Conservation (phyloP, 2,888 invertebrate species). For the Oegoconia quadripuncta region DNA sequence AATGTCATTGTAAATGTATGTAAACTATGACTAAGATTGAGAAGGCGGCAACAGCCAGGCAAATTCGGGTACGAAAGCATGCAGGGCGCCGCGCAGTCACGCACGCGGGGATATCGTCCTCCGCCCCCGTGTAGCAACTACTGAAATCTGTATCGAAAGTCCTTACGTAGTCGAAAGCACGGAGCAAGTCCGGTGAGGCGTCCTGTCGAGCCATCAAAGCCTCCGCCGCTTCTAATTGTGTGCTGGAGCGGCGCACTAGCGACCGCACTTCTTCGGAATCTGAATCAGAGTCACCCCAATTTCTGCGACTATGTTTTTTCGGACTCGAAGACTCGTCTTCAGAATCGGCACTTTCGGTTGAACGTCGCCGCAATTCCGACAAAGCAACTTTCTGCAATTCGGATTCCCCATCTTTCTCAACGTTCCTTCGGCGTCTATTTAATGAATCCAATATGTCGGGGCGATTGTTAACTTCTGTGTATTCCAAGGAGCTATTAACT, state of each 20-base stretch:
- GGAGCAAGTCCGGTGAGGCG: constrained; percentile 66
- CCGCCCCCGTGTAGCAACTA: constrained; percentile 46
- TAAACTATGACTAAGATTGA: constrained; percentile 72
- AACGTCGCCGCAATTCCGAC: constrained; percentile 61
- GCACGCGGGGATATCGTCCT: constrained; percentile 36
- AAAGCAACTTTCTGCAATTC: constrained; percentile 64
- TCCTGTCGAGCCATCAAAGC: constrained; percentile 73
- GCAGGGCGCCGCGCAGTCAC: constrained; percentile 45
- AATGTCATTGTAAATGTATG: constrained; percentile 70
- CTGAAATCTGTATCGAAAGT: constrained; percentile 66
- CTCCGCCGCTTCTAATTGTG: constrained; percentile 81
- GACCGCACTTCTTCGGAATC: constrained; percentile 83
- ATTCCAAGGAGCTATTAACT: constrained; percentile 70
- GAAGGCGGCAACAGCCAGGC: constrained; percentile 71
- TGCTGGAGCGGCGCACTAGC: constrained; percentile 81
- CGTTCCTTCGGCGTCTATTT: constrained; percentile 45
- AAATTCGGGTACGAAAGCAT: constrained; percentile 61
- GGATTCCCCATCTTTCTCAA: constrained; percentile 49
- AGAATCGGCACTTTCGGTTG: constrained; percentile 65
- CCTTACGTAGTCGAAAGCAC: constrained; percentile 75
- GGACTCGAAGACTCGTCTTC: constrained; percentile 60
- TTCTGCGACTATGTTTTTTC: constrained; percentile 53
- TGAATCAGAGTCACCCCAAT: constrained; percentile 80
- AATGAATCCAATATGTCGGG: constrained; percentile 71
- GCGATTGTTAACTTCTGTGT: constrained; percentile 69